Conservation (phyloP, 2,113 vertebrate genomes). For the Dipodomys spectabilis region DNA sequence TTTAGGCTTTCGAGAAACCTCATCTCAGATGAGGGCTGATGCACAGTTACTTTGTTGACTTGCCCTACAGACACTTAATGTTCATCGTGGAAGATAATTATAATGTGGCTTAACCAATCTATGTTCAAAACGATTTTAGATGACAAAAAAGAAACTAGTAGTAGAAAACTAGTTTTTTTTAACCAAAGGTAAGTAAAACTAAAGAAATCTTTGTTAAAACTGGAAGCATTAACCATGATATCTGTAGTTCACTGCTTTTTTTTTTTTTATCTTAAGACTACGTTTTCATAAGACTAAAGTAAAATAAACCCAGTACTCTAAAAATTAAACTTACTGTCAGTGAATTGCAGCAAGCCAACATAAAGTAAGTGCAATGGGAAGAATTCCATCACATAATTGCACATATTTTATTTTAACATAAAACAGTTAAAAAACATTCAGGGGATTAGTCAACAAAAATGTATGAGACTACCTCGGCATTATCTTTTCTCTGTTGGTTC, state of each 20-base stretch:
- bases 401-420: conserved; percentile 22
- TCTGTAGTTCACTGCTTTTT: background rate
- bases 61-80: conserved; percentile 14
- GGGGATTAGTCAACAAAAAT: background rate
- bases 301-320: conserved; percentile 32
- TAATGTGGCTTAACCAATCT: conserved; percentile 12
- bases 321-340: conserved; percentile 31
- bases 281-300: background rate
- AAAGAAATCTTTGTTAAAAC: background rate
- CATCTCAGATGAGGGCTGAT: background rate
- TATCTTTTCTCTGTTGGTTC: background rate
- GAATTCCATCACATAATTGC: conserved; percentile 24
- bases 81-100: conserved; percentile 13
- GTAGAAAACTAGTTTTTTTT: background rate
- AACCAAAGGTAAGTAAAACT: background rate
- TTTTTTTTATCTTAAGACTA: background rate
- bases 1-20: background rate
- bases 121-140: conserved; percentile 24
- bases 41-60: background rate
- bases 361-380: conserved; percentile 9
- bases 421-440: background rate
- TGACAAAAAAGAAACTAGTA: conserved; percentile 20
- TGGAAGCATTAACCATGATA: background rate
- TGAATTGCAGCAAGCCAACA: background rate
- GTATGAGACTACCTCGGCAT: background rate